Base-by-base conservation (phyloP, 53 echinoderm and acorn worm genomes). In the Paracentrotus lividus region DNA sequence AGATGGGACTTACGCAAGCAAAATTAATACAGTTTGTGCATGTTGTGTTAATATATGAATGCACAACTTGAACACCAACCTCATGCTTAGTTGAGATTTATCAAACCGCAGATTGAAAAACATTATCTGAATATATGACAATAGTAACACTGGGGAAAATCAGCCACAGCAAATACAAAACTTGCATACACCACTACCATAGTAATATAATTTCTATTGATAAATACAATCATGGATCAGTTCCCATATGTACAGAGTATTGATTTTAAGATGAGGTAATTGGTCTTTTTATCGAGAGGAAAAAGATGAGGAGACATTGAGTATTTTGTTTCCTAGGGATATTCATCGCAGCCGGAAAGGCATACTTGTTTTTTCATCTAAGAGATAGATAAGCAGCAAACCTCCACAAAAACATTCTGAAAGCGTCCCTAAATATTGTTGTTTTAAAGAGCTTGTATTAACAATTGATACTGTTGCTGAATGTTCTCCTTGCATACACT, bases 101-200 rank as follows among this genome's bases (percentile, higher is more conserved):
- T 31, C 6, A 42, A 15, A 54, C 86, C 86, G 56, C 43, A 56
- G 21, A 56, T 16, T 54, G 86, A 21, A 86, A 55, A 56, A 56
- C 56, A 56, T 86, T 0, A 38, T 55, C n/a, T n/a, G 56, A 56
- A 86, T 86, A 86, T 55, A 13, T 85, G 47, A 86, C 86, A 86
- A 18, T n/a, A 86, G 86, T 55, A 56, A 10, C 86, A 86, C 86
- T 86, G 54, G 86, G 85, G 56, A 53, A 86, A 86, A 86, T 34
- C 54, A 36, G 31, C 56, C 86, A 86, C 86, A 86, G 86, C 86
- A 86, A 86, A 81, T 53, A 86, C 55, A 54, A 86, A 55, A n/a
- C n/a, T 33, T 12, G 33, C 47, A 86, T 24, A 86, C 56, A 51
- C 26, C 81, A 81, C 81, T 81, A 81, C n/a, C 81, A 81, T 26